These are phyloP conservation scores for Cheilosia vernalis DNA, from an alignment of 2,888 invertebrate genomes.

Conservation along the genomic window DNA sequence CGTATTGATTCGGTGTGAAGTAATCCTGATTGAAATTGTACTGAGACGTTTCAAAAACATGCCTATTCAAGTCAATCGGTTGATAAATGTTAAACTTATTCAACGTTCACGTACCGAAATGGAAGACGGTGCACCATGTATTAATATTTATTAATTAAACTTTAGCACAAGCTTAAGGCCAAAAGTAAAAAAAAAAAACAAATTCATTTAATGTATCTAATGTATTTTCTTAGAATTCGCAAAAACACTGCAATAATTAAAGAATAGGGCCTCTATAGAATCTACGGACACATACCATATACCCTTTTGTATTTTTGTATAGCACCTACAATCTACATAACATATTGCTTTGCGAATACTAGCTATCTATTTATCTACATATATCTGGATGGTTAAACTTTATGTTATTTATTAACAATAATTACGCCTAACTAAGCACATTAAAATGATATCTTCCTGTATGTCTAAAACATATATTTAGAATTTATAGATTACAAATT, in stretches of 20 bases:
- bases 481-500: not conserved
- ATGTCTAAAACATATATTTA: conserved; percentile 6
- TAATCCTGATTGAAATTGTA: too few species aligned
- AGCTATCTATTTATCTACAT: conserved; percentile 4
- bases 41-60: too few species aligned
- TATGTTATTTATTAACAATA: conserved; percentile 23
- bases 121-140: too few species aligned
- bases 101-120: too few species aligned
- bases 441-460: not conserved
- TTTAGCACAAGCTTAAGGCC: not conserved
- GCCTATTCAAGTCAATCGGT: too few species aligned
- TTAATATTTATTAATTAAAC: too few species aligned
- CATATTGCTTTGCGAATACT: conserved; percentile 32
- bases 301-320: not conserved
- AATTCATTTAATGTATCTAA: not conserved
- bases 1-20: too few species aligned
- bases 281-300: conserved; percentile 25
- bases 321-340: conserved; percentile 47
- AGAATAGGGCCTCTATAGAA: conserved; percentile 12
- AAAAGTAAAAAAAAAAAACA: not conserved
- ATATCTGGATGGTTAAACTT: conserved; percentile 15
- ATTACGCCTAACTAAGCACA: conserved; percentile 51
- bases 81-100: too few species aligned
- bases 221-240: not conserved
- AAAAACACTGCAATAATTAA: conserved; percentile 27